Conservation (phyloP, 2,797 vertebrate genomes). For the Novumbra hubbsi region DNA sequence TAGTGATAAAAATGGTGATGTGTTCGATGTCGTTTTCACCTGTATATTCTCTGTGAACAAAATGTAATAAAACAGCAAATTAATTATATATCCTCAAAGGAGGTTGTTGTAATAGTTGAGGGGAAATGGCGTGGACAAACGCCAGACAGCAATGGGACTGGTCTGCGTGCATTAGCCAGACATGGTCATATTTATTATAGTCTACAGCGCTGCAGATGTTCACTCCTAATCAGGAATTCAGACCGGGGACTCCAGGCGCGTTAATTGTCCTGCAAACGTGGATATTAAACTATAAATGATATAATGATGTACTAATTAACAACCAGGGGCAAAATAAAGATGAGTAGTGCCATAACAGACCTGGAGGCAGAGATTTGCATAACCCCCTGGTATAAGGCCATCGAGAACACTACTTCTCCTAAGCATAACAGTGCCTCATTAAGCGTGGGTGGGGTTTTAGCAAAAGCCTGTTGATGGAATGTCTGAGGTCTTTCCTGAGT, state of each 20-base stretch:
- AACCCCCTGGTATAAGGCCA: background rate
- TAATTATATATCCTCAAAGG: background rate
- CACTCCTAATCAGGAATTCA: background rate
- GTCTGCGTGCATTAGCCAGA: background rate
- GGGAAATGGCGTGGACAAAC: background rate
- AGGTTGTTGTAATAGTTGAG: slow-evolving; percentile 3
- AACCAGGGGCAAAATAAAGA: background rate
- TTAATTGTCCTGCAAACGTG: background rate
- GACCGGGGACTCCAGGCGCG: background rate
- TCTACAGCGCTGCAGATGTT: background rate
- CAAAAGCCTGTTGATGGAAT: background rate
- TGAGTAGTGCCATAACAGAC: background rate
- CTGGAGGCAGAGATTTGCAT: background rate
- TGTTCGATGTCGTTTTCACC: too few relatives aligned
- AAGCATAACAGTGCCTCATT: background rate
- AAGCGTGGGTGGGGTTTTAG: background rate
- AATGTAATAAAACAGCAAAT: background rate
- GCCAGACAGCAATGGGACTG: background rate
- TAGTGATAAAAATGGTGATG: too few relatives aligned
- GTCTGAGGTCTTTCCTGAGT: background rate
- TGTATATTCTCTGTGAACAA: background rate
- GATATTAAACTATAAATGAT: background rate
- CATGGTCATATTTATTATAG: background rate
- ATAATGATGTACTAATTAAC: background rate
- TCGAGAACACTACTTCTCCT: background rate